Evolutionary conservation across 1,140 invertebrate genomes (phyloP).

Genomic region (Hylaeus volcanicus): DNA sequence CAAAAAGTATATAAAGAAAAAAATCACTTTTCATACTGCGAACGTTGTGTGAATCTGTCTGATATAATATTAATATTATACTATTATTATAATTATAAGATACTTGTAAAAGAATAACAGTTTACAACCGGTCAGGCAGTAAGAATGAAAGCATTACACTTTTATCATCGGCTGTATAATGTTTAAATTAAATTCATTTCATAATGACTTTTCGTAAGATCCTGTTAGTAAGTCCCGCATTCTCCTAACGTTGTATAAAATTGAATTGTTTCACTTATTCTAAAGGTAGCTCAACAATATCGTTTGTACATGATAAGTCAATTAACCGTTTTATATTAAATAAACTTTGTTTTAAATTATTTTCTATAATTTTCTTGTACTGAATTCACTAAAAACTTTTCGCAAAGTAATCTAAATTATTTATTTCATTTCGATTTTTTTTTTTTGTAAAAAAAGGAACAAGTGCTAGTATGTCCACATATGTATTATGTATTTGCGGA

Average conservation of each 20-base stretch:
- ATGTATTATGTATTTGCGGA: too few species aligned
- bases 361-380: slow-evolving; percentile 36
- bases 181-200: slow-evolving; percentile 80
- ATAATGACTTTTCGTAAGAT: slow-evolving; percentile 66
- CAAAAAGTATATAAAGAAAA: slow-evolving; percentile 60
- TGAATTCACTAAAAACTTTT: background rate
- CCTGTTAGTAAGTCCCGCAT: slow-evolving; percentile 43
- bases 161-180: slow-evolving; percentile 79
- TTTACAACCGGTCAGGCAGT: slow-evolving; percentile 76
- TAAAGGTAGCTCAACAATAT: slow-evolving; percentile 23
- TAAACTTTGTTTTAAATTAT: slow-evolving; percentile 38
- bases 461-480: too few species aligned
- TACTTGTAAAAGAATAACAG: slow-evolving; percentile 78
- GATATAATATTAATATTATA: slow-evolving; percentile 78
- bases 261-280: slow-evolving; percentile 33
- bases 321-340: slow-evolving; percentile 44
- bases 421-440: too few species aligned
- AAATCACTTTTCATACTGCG: slow-evolving; percentile 72
- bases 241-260: slow-evolving; percentile 28
- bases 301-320: slow-evolving; percentile 34
- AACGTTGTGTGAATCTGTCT: slow-evolving; percentile 77
- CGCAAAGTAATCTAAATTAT: too few species aligned
- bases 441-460: too few species aligned
- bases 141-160: slow-evolving; percentile 75
- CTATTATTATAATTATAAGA: slow-evolving; percentile 76